phyloP scores from a whole-genome alignment of 2,888 invertebrate species.

The Eristalis pertinax region DNA sequence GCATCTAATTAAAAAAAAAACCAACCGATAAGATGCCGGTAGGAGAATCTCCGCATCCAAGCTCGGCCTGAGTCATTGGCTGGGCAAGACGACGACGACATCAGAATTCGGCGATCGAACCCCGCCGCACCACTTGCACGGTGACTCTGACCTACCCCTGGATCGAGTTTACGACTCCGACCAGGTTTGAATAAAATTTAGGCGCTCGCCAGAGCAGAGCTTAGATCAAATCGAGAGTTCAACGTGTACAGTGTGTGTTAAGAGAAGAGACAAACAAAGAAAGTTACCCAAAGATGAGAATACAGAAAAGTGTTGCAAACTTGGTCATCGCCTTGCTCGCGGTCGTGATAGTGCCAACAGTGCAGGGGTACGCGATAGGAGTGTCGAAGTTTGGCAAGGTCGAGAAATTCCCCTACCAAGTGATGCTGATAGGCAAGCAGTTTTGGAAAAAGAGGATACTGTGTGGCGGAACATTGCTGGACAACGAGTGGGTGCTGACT shows the following conservation, averaged over 20 bases:
- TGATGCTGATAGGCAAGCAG: conserved; percentile 80
- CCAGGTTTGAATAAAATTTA: conserved; percentile 77
- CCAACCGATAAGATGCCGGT: conserved; percentile 40
- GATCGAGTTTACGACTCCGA: conserved; percentile 44
- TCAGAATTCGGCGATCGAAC: conserved; percentile 19
- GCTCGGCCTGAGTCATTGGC: conserved; percentile 54
- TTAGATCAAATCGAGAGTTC: conserved; percentile 79
- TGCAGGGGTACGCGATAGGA: conserved; percentile 77
- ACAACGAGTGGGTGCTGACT: conserved; percentile 79
- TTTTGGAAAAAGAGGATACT: conserved; percentile 78
- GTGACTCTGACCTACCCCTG: conserved; percentile 7
- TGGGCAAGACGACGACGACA: conserved; percentile 10
- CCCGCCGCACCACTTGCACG: conserved; percentile 18
- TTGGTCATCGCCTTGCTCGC: conserved; percentile 21
- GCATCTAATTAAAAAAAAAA: conserved; percentile 37
- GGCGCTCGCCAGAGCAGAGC: conserved; percentile 77
- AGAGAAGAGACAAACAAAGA: conserved; percentile 24
- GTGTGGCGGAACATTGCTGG: conserved; percentile 80
- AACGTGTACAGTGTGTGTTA: conserved; percentile 66
- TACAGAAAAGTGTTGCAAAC: conserved; percentile 9
- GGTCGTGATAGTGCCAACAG: conserved; percentile 17
- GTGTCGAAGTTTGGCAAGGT: conserved; percentile 78
- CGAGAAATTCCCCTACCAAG: conserved; percentile 80
- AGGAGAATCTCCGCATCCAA: conserved; percentile 35
- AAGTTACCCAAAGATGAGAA: conserved; percentile 23